Evolutionary conservation across 2,888 invertebrate genomes (phyloP), one percentile per base, ranked within the genome.

Genomic region (Mantis religiosa): DNA sequence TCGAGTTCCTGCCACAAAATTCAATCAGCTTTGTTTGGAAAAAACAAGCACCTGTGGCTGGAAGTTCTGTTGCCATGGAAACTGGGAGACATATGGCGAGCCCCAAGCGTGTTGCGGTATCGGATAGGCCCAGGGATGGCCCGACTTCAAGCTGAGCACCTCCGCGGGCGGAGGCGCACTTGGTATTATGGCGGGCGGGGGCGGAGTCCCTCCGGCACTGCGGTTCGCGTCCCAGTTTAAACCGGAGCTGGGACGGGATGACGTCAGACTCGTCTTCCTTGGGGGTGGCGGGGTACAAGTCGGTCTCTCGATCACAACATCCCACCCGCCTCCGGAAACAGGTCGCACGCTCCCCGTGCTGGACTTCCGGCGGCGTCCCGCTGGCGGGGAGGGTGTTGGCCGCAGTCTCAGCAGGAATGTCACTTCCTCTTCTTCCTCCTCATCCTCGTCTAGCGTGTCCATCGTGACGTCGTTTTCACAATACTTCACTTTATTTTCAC

Each of bases 391-490:
- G 27, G 93, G 93, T 6, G 93, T 91, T 27, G 93, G 93, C 89
- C 92, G 92, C 87, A 93, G 91, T 81, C 93, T 92, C 85, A 93
- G 90, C 47, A 93, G 91, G 91, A 93, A 93, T 14, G 93, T 93
- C 47, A 93, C 93, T 91, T 93, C 93, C 89, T 93, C 93, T 89
- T 93, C 92, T 25, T 89, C 89, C 30, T 90, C 90, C 28, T 89
- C 89, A 41, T 90, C 90, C 6, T 89, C 89, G 54, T 71, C 54
- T 71, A 71, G 54, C 54, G 54, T 71, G 25, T 71, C 54, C 88
- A 87, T 86, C 15, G 82, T 34, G 30, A 9, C 85, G 88, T 3
- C 27, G 83, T 20, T n/a, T 28, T 25, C 7, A 87, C 25, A 47
- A 41, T 71, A 30, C 20, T n/a, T 20, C 28, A 81, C 84, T 34